A percentile compares a stretch with the other conserved stretches of the same genome.
Conservation (phyloP, 2,888 invertebrate species). For the Psococerastis gibbosa region DNA sequence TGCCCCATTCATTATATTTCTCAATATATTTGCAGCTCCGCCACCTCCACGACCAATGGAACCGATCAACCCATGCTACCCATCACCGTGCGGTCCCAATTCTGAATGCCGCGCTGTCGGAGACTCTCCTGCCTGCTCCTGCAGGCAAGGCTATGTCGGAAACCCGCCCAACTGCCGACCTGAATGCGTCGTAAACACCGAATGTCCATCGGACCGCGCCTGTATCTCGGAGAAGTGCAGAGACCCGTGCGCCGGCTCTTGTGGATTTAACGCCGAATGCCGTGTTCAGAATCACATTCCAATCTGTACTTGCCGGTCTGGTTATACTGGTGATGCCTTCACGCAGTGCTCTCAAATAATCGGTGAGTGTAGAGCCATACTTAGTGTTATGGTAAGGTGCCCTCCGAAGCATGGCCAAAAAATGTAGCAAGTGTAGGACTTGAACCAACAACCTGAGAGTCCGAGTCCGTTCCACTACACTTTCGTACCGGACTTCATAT, state of each 20-base stretch:
- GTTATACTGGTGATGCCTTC: conserved; percentile 57
- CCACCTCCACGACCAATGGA: conserved; percentile 22
- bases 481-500: no score
- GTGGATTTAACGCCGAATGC: conserved; percentile 31
- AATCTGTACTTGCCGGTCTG: conserved; percentile 33
- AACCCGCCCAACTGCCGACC: conserved; percentile 29
- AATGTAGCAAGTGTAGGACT: no score
- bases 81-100: conserved; percentile 39
- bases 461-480: no score
- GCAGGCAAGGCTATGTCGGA: conserved; percentile 26
- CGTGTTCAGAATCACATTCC: conserved; percentile 27
- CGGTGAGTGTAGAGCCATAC: conserved; percentile 23
- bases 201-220: conserved; percentile 28
- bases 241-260: conserved; percentile 30
- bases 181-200: conserved; percentile 29
- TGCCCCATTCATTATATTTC: no score
- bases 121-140: conserved; percentile 27
- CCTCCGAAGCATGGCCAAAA: no score
- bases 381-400: no score
- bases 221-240: conserved; percentile 29
- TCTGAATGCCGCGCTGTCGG: conserved; percentile 25
- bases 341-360: conserved; percentile 40
- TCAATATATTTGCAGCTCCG: conserved; percentile 18
- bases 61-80: conserved; percentile 34
- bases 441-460: no score